These are phyloP conservation scores for Dione vanillae DNA, from an alignment of 2,888 invertebrate species.

Conservation along the genomic window DNA sequence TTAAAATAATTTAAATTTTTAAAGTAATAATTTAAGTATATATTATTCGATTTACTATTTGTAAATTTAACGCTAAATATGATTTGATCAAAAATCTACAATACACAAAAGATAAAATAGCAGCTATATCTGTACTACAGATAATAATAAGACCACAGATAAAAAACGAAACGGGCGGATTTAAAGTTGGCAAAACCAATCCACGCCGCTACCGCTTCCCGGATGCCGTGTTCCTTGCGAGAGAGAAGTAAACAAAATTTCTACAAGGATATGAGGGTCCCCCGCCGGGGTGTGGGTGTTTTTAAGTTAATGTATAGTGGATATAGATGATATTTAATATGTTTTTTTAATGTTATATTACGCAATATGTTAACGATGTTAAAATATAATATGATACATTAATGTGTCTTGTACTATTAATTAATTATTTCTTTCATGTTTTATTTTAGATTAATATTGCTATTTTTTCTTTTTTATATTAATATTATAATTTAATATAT, in stretches of 20 bases:
- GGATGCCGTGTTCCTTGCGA: conserved; percentile 71
- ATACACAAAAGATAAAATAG: not conserved
- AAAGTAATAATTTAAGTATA: too few species aligned
- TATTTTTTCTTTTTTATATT: too few species aligned
- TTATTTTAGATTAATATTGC: too few species aligned
- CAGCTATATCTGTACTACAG: conserved; percentile 23
- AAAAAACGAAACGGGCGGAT: conserved; percentile 51
- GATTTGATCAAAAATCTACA: not conserved
- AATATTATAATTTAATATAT: too few species aligned
- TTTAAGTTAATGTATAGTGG: not conserved
- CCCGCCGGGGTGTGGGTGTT: conserved; percentile 48
- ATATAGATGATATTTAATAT: conserved; percentile 7
- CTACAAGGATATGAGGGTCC: conserved; percentile 80
- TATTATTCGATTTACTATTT: too few species aligned
- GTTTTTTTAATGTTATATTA: not conserved
- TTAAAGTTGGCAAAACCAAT: conserved; percentile 65
- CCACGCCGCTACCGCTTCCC: conserved; percentile 62
- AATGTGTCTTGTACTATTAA: too few species aligned
- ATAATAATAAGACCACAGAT: conserved; percentile 38
- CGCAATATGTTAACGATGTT: too few species aligned
- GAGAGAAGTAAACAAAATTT: conserved; percentile 83
- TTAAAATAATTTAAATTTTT: too few species aligned
- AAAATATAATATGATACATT: too few species aligned
- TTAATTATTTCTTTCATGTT: too few species aligned
- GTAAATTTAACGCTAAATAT: too few species aligned